Conservation (phyloP, 1,140 invertebrate genomes). For the Megalonaias nervosa region DNA sequence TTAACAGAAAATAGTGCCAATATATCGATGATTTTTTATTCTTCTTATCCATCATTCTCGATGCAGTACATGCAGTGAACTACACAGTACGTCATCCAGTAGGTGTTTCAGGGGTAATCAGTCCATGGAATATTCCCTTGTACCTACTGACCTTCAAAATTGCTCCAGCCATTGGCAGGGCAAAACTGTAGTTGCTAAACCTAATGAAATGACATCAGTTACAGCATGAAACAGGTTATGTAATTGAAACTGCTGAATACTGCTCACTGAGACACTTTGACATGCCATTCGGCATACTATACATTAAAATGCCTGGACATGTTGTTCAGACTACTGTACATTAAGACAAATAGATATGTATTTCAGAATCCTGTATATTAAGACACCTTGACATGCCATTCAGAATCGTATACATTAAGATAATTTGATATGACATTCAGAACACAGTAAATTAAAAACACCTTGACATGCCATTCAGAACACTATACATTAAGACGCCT, state of each 20-base stretch:
- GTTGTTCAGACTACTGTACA: too few species aligned
- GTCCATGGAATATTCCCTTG: slow-evolving; percentile 78
- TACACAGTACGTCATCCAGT: slow-evolving; percentile 74
- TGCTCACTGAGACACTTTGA: not conserved
- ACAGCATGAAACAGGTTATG: slow-evolving; percentile 75
- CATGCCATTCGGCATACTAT: not conserved
- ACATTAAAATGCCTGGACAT: too few species aligned
- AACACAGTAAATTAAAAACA: too few species aligned
- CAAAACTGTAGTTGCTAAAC: slow-evolving; percentile 78
- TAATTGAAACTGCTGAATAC: not conserved
- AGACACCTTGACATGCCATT: not conserved
- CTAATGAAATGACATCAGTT: slow-evolving; percentile 77
- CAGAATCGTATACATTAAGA: not conserved
- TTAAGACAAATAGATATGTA: too few species aligned
- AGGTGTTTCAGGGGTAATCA: slow-evolving; percentile 76
- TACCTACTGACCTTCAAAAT: slow-evolving; percentile 77
- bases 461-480: too few species aligned
- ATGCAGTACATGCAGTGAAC: slow-evolving; percentile 71
- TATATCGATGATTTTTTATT: too few species aligned
- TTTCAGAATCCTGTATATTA: not conserved
- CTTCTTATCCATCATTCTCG: slow-evolving; percentile 65
- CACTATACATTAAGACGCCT: too few species aligned
- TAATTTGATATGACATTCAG: too few species aligned
- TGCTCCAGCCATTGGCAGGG: slow-evolving; percentile 76
- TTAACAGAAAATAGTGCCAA: too few species aligned